Conservation (phyloP, 92 coral and sea anemone species). For the Muricea muricata region DNA sequence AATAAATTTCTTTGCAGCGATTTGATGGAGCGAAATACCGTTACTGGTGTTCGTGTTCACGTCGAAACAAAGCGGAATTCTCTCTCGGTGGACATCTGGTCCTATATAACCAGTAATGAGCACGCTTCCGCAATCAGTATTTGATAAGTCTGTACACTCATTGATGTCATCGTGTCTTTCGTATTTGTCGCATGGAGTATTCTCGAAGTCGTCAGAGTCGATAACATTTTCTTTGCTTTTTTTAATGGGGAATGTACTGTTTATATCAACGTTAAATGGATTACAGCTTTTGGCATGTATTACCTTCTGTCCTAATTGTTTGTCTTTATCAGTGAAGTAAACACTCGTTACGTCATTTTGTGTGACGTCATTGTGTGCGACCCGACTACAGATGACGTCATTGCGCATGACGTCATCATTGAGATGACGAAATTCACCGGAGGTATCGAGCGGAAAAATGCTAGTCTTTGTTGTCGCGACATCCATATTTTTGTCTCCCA, state of each 20-base stretch:
- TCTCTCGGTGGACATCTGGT: slow-evolving; percentile 14
- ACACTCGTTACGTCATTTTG: not conserved
- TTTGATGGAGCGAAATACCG: slow-evolving; percentile 17
- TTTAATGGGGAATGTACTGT: not conserved
- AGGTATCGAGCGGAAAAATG: not conserved
- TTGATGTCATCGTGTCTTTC: not conserved
- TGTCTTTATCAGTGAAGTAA: slow-evolving; percentile 1
- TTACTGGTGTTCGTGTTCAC: not conserved
- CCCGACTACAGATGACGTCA: not conserved
- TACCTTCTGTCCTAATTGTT: not conserved
- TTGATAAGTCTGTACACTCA: not conserved
- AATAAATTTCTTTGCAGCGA: slow-evolving; percentile 31
- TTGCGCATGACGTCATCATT: not conserved
- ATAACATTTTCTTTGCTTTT: slow-evolving; percentile 2
- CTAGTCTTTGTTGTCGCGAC: not conserved
- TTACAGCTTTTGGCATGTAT: not conserved
- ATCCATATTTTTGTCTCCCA: not conserved
- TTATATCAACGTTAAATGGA: not conserved
- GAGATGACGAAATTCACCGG: not conserved
- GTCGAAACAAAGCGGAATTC: slow-evolving; percentile 6
- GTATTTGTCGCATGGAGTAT: not conserved
- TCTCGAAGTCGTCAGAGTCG: not conserved
- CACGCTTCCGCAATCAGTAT: slow-evolving; percentile 8
- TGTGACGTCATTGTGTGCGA: not conserved
- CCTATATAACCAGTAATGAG: slow-evolving; percentile 1